Base-by-base conservation (phyloP, 2,113 vertebrate species). In the Macroglossus sobrinus region DNA sequence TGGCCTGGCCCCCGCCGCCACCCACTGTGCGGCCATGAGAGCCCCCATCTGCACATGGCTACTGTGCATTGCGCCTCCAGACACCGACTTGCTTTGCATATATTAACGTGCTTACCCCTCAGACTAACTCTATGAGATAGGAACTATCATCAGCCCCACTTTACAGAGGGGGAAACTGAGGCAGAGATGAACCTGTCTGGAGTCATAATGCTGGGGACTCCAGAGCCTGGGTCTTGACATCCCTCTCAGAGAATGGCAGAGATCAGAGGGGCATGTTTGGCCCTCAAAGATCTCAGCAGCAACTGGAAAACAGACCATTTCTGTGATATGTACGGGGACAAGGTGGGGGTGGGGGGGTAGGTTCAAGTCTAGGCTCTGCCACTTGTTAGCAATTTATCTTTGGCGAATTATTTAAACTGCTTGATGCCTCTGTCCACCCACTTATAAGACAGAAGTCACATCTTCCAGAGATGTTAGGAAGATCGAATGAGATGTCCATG, bases 61-160 rank as follows among this genome's bases (percentile, higher is more conserved):
- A 13, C 26, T 14, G 8, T 0, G 0, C 12, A 19, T 0, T 7
- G 45, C 4, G 7, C 69, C n/a, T n/a, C n/a, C 63, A 19, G 66
- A 13, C 38, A 33, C 33, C 26, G 2, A 4, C 12, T 15, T 0
- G 26, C 71, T 59, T 15, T 30, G 71, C 4, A 2, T 1, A 6
- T 7, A 15, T 1, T 33, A 26, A 33, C 47, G 28, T 4, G 3
- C 43, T 47, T 5, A 8, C 4, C 61, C 61, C 69, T 68, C 84
- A 22, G 84, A 53, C 53, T 1, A 21, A n/a, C 50, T 69, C 38
- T 30, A 8, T 4, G 59, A 57, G 45, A 59, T 1, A 35, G 38
- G 30, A 45, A 18, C 50, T 28, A 2, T 10, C 1, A 47, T 4
- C 18, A 71, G 22, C 38, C 7, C 55, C 28, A 3, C 26, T 61